Evolutionary conservation across 2,113 vertebrate species (phyloP), one percentile per base, ranked within the genome.

Genomic region (Ondatra zibethicus): DNA sequence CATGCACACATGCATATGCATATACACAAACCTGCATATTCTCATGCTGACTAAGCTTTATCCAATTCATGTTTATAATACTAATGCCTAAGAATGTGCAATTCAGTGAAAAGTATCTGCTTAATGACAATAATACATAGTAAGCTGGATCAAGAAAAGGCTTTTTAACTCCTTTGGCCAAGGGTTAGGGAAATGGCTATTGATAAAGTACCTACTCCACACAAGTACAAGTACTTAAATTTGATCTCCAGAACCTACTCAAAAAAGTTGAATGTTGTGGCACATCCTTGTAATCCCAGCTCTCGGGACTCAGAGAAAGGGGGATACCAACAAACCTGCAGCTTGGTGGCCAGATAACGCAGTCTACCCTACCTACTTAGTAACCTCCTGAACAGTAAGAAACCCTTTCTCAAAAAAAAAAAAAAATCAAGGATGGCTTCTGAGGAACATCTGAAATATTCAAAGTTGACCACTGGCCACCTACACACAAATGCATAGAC

Each of bases 51-150:
- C 7, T 88, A 55, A 63, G 47, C 25, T 86, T 97, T 90, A 95
- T 36, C 81, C 45, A 96, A 94, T 36, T 90, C 63, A 96, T 77
- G 9, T 76, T 92, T 90, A 17, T 68, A 92, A 55, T 85, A 55
- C 45, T 94, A 63, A 13, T 94, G 76, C 29, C 72, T 81, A 58
- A 63, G 4, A 70, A 33, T 77, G 65, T 91, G 31, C 31, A 68
- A 92, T 89, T 89, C n/a, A 96, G 78, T 77, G 55, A 61, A 96
- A 93, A 95, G 27, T 77, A 92, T 75, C n/a, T 96, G 16, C 92
- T 95, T 42, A 86, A 50, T 70, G 72, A 45, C 52, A 95, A 58
- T 31, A 88, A 19, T 89, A 72, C 7, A 14, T 75, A 95, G 10
- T 39, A 91, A 91, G 27, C 31, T 17, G 82, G 42, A 61, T 12